Conservation (phyloP, 2,113 vertebrate species). For the Chaetodon trifascialis region DNA sequence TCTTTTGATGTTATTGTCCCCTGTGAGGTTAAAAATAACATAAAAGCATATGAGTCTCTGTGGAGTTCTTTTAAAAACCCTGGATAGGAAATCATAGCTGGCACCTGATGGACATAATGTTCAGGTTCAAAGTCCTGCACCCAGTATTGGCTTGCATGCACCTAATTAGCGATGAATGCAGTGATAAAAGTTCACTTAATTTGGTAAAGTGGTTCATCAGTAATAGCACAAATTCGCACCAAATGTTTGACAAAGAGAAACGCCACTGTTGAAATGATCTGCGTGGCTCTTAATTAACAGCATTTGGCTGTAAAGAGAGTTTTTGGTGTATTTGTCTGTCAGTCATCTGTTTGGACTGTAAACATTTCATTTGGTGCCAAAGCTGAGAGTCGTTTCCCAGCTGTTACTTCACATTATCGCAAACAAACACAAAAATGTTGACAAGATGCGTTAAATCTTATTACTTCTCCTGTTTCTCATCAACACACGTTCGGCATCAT, state of each 20-base stretch:
- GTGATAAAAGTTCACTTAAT: not conserved
- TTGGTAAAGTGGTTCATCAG: not conserved
- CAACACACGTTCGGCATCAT: constrained; percentile 29
- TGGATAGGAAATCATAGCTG: constrained; percentile 28
- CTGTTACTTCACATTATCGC: not conserved
- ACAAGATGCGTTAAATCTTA: constrained; percentile 24
- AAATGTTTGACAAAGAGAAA: not conserved
- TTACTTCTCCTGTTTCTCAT: constrained; percentile 20
- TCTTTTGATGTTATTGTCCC: constrained; percentile 57
- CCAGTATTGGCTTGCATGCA: not conserved
- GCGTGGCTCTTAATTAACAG: not conserved
- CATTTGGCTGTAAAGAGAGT: not conserved
- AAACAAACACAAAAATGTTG: constrained; percentile 20
- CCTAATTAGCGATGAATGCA: not conserved
- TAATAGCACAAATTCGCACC: not conserved
- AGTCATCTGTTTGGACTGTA: not conserved
- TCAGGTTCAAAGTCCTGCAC: constrained; percentile 25
- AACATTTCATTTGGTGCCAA: constrained; percentile 1
- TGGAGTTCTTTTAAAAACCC: constrained; percentile 33
- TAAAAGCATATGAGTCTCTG: constrained; percentile 37
- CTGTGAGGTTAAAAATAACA: constrained; percentile 54
- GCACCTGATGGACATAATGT: constrained; percentile 16
- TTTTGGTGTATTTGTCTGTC: not conserved
- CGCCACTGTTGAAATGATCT: not conserved
- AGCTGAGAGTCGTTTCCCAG: not conserved